A percentile compares a stretch with the other conserved stretches of the same genome.
Conservation (phyloP, 2,797 vertebrate genomes). For the Notolabrus celidotus region DNA sequence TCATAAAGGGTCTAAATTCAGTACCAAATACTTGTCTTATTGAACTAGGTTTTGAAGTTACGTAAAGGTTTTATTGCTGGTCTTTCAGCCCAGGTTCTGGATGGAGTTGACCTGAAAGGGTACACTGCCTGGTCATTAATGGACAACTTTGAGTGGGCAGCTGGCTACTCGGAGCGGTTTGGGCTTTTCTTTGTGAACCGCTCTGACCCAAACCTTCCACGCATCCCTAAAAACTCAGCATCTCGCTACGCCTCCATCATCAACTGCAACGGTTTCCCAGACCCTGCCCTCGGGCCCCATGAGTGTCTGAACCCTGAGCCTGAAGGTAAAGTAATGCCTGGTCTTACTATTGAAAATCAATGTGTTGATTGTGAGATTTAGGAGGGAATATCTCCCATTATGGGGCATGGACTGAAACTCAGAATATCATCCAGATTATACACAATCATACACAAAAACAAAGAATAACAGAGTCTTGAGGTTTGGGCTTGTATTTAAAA, state of each 20-base stretch:
- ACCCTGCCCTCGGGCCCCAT: slow-evolving; percentile 83
- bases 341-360: background rate
- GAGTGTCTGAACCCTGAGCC: slow-evolving; percentile 81
- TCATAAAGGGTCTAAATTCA: too few relatives aligned
- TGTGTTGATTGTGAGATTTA: background rate
- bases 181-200: slow-evolving; percentile 88
- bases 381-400: background rate
- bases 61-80: background rate
- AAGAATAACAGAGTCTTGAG: too few relatives aligned
- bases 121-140: slow-evolving; percentile 90
- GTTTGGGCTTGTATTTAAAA: background rate
- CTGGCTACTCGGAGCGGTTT: slow-evolving; percentile 87
- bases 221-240: slow-evolving; percentile 86
- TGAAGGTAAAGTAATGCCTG: slow-evolving; percentile 74
- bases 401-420: too few relatives aligned
- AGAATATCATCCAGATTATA: too few relatives aligned
- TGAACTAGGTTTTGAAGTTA: background rate
- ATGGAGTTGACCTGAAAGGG: slow-evolving; percentile 87
- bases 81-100: slow-evolving; percentile 75
- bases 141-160: slow-evolving; percentile 93
- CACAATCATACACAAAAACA: too few relatives aligned
- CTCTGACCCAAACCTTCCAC: slow-evolving; percentile 80
- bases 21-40: background rate
- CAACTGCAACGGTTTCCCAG: slow-evolving; percentile 89
- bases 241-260: slow-evolving; percentile 83